phyloP scores from a whole-genome alignment of 2,888 invertebrate species.

The Ormia ochracea region DNA sequence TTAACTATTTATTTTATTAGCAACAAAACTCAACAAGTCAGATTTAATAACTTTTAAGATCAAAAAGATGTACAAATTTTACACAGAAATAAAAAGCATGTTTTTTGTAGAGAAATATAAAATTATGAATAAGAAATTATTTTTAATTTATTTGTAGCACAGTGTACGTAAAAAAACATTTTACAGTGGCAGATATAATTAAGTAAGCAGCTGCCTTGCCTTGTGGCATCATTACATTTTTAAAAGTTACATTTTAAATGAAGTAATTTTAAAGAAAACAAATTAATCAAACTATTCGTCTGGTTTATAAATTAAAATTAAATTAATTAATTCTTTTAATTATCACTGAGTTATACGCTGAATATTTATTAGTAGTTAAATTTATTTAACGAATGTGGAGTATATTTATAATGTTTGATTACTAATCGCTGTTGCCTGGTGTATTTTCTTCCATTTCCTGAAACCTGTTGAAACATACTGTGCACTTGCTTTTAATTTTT shows the following conservation, averaged over 20 bases:
- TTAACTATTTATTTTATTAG: not conserved
- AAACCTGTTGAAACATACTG: constrained; percentile 11
- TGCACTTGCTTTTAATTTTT: constrained; percentile 6
- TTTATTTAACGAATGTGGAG: too few relatives aligned
- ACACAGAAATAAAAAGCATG: constrained; percentile 28
- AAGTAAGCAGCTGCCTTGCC: not conserved
- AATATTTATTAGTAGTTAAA: too few relatives aligned
- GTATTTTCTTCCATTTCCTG: not conserved
- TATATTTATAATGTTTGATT: too few relatives aligned
- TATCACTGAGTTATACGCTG: too few relatives aligned
- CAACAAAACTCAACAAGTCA: not conserved
- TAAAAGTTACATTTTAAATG: too few relatives aligned
- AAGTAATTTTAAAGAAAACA: too few relatives aligned
- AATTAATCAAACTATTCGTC: too few relatives aligned
- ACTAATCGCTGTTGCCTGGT: not conserved
- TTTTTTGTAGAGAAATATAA: constrained; percentile 17
- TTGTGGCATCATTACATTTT: not conserved
- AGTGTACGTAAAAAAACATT: not conserved
- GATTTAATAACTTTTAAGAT: not conserved
- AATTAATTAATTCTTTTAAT: too few relatives aligned
- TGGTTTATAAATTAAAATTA: too few relatives aligned
- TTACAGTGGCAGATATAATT: not conserved
- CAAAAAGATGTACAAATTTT: constrained; percentile 33
- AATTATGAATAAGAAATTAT: not conserved
- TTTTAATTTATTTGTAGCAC: not conserved